These are phyloP conservation scores for Apogon talboti DNA, from an alignment of 2,797 vertebrate species.

Conservation along the genomic window DNA sequence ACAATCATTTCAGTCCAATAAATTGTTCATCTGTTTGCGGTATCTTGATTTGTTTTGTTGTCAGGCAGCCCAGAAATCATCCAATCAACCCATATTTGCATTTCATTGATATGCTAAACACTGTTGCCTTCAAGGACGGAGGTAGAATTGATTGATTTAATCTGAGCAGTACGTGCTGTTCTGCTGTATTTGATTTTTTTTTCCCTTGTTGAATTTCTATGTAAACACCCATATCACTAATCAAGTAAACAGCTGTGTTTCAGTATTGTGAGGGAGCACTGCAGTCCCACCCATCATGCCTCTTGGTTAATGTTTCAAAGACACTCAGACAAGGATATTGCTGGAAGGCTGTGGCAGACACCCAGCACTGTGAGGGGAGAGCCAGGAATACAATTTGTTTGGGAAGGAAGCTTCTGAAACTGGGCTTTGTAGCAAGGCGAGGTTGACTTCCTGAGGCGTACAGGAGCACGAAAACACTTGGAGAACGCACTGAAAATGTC, in stretches of 20 bases:
- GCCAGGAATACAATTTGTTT: slow-evolving; percentile 5
- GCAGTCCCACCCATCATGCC: slow-evolving; percentile 5
- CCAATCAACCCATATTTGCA: background rate
- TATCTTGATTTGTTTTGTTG: no score
- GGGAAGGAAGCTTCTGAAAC: slow-evolving; percentile 11
- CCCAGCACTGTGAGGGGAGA: background rate
- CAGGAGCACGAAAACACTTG: background rate
- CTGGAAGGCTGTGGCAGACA: background rate
- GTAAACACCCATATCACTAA: background rate
- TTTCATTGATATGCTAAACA: background rate
- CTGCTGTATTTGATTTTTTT: slow-evolving; percentile 1
- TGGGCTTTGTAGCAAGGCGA: background rate
- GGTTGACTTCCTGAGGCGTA: slow-evolving; percentile 8
- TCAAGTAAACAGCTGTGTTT: slow-evolving; percentile 5
- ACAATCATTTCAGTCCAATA: no score
- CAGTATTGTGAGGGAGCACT: slow-evolving; percentile 2
- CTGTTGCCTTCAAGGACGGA: background rate
- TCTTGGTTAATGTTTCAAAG: background rate
- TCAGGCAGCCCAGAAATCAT: no score
- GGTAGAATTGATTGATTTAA: background rate
- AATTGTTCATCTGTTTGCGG: no score
- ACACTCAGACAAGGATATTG: slow-evolving; percentile 18
- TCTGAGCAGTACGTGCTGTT: background rate
- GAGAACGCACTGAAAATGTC: no score
- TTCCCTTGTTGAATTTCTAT: background rate